Evolutionary conservation across 2,113 vertebrate species (phyloP).

Genomic region (Laticauda colubrina): DNA sequence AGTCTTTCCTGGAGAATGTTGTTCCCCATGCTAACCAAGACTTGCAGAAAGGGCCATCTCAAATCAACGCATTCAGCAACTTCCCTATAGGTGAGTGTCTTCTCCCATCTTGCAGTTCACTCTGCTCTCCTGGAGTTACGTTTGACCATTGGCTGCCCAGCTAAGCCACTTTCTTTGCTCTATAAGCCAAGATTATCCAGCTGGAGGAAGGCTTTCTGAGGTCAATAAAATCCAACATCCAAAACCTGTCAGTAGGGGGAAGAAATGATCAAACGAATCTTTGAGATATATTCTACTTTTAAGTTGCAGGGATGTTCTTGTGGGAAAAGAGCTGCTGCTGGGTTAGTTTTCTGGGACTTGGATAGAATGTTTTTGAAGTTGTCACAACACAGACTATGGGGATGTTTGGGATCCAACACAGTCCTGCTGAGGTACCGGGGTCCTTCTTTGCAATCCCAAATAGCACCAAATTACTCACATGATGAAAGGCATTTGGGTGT

Average conservation of each 20-base stretch:
- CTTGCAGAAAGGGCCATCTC: conserved; percentile 87
- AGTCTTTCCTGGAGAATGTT: conserved; percentile 89
- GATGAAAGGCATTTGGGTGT: neutral
- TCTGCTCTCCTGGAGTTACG: neutral
- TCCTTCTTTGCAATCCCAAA: neutral
- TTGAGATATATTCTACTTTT: neutral
- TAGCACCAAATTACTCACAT: neutral
- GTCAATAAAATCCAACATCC: neutral
- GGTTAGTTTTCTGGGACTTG: neutral
- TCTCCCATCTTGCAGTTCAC: neutral
- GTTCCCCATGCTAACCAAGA: conserved; percentile 84
- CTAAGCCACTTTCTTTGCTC: neutral
- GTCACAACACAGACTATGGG: neutral
- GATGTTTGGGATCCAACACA: neutral
- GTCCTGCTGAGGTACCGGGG: neutral
- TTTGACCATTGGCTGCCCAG: neutral
- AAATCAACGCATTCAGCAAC: conserved; percentile 87
- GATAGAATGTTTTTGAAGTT: neutral
- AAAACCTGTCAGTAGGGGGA: neutral
- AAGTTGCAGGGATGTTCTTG: neutral
- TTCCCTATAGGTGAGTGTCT: conserved; percentile 89
- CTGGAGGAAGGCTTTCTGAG: neutral
- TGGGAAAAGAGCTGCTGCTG: neutral
- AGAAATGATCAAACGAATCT: neutral
- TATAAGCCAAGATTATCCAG: neutral